phyloP scores from a whole-genome alignment of 2,888 invertebrate species.

The Morpho deidamia region DNA sequence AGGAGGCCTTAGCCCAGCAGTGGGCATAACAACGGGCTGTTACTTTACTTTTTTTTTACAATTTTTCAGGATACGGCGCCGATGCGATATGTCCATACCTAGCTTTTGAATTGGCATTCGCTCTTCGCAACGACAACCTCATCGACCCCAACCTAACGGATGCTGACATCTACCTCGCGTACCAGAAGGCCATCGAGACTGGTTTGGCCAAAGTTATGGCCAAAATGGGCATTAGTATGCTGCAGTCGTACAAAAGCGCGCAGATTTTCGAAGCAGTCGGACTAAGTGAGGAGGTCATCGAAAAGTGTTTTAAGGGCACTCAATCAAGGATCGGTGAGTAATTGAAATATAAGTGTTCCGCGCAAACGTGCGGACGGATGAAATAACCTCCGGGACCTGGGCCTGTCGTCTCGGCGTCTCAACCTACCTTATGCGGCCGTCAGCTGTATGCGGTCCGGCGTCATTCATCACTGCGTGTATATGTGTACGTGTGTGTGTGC shows the following conservation, averaged over 20 bases:
- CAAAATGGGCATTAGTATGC: constrained; percentile 99
- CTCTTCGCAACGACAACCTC: constrained; percentile 91
- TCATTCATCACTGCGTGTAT: no score
- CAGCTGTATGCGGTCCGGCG: no score
- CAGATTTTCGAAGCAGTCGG: constrained; percentile 99
- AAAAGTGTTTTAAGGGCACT: constrained; percentile 93
- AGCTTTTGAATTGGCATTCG: constrained; percentile 94
- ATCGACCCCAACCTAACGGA: constrained; percentile 87
- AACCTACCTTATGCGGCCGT: no score
- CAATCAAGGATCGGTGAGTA: constrained; percentile 80
- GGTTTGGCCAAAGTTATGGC: constrained; percentile 91
- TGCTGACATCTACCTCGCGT: constrained; percentile 89
- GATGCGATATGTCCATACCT: constrained; percentile 99
- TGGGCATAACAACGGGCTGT: no score
- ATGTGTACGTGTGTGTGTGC: no score
- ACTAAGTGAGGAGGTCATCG: constrained; percentile 92
- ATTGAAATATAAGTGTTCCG: no score
- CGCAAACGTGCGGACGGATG: no score
- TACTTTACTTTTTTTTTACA: no score
- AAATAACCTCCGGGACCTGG: no score
- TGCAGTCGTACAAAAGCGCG: constrained; percentile 99
- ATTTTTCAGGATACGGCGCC: constrained; percentile 88
- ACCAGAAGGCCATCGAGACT: constrained; percentile 93
- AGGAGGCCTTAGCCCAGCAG: no score
- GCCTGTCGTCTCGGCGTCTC: no score